Evolutionary conservation across 2,797 vertebrate species (phyloP), one percentile per base, ranked within the genome.

Genomic region (Xerus rutilus): DNA sequence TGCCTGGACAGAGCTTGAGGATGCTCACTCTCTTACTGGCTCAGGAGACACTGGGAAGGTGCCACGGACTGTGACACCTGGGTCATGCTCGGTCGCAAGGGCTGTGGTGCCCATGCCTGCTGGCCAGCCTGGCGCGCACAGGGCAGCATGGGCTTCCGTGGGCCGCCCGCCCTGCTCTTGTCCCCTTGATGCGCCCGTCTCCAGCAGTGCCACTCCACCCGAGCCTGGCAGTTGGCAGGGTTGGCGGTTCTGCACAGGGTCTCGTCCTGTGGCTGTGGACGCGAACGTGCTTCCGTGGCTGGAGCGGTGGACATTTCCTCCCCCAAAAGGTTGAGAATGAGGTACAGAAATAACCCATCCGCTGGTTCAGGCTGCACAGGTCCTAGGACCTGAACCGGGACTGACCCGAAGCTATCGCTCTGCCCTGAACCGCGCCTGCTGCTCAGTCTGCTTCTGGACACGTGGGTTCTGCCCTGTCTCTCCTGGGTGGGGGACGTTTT

Each of bases 1-100:
- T 15, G 28, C 59, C 52, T 0, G 7, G 28, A 62, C 7, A 28
- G 25, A 78, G 45, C 73, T 69, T 7, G 79, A 87, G 47, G 5
- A 30, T 72, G 67, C 4, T 89, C 95, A 8, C 5, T 81, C 49
- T 92, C 84, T 72, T 88, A 7, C 13, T 54, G 2, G 43, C 86
- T 77, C 11, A 20, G 2, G n/a, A 92, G 76, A 20, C 74, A 4
- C 74, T 4, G 18, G 35, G 65, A n/a, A 7, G 23, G 76, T 28
- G 59, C 1, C 14, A 84, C 2, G 21, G 84, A 84, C 87, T 76
- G 0, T 59, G 7, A 32, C 49, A 94, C 7, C 83, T 91, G 84
- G 94, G 94, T 8, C 10, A 4, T 95, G 70, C 97, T 98, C 98
- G 98, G 97, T 98, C 98, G 98, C 98, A 98, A 98, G 98, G 97